Evolutionary conservation across 2,888 invertebrate species (phyloP).

Genomic region (Anarsia innoxiella): DNA sequence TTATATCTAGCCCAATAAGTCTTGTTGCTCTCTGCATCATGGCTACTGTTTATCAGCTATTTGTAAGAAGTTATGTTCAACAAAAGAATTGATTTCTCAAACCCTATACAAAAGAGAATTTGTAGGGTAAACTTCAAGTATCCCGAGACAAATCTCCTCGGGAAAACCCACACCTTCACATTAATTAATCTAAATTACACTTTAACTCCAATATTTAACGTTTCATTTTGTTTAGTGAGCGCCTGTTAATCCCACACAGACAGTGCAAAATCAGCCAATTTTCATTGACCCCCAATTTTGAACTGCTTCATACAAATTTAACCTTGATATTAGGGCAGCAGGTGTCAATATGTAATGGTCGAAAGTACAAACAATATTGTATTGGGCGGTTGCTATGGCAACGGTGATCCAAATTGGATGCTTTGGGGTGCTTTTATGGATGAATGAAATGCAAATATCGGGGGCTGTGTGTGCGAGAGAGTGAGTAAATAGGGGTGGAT

Average conservation of each 20-base stretch:
- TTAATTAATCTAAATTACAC: conserved; percentile 49
- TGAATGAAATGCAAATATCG: not conserved
- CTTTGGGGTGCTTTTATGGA: conserved; percentile 44
- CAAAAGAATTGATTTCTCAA: no score
- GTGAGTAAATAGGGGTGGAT: conserved; percentile 39
- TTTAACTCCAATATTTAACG: conserved; percentile 45
- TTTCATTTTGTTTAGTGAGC: conserved; percentile 40
- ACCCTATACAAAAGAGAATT: no score
- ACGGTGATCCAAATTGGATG: conserved; percentile 52
- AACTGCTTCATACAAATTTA: not conserved
- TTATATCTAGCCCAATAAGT: no score
- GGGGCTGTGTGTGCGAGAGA: conserved; percentile 21
- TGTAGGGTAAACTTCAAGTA: no score
- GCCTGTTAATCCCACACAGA: conserved; percentile 26
- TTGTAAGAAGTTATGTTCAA: no score
- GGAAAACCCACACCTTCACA: conserved; percentile 23
- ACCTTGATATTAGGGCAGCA: conserved; percentile 20
- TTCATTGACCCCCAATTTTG: conserved; percentile 29
- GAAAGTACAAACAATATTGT: conserved; percentile 39
- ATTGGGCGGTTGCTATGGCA: conserved; percentile 58
- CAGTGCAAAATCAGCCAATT: conserved; percentile 26
- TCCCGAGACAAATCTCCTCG: conserved; percentile 9
- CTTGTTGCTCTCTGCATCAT: no score
- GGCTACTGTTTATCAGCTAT: no score
- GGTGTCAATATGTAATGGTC: conserved; percentile 45